These are phyloP conservation scores for Machimus rusticus DNA, from an alignment of 2,888 invertebrate genomes.

Conservation along the genomic window DNA sequence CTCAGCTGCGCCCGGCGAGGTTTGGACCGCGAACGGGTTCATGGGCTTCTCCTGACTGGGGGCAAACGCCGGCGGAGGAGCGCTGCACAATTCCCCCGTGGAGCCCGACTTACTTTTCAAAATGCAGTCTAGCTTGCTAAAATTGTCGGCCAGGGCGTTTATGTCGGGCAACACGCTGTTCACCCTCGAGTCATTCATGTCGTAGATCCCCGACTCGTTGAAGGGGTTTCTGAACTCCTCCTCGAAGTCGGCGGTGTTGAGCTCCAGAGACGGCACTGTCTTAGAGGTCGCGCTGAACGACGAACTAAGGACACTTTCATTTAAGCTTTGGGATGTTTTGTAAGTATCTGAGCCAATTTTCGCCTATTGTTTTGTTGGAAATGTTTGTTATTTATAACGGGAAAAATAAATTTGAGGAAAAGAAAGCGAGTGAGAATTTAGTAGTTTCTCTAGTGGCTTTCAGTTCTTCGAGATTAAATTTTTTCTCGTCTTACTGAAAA, in stretches of 20 bases:
- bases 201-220: constrained; percentile 40
- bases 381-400: constrained; percentile 14
- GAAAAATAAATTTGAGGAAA: constrained; percentile 4
- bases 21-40: constrained; percentile 14
- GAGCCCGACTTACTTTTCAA: constrained; percentile 20
- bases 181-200: constrained; percentile 28
- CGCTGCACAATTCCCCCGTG: background rate
- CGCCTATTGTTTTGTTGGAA: constrained; percentile 30
- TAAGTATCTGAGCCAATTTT: constrained; percentile 40
- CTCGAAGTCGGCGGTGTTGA: constrained; percentile 33
- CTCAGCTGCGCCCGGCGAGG: background rate
- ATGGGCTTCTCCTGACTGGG: background rate
- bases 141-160: constrained; percentile 44
- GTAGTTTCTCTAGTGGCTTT: background rate
- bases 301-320: constrained; percentile 4
- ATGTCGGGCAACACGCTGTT: constrained; percentile 31
- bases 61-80: background rate
- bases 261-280: constrained; percentile 12
- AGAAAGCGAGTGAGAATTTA: background rate
- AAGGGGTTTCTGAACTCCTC: constrained; percentile 42
- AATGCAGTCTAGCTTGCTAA: constrained; percentile 40
- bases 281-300: constrained; percentile 6
- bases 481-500: background rate
- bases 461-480: background rate
- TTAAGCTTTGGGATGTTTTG: constrained; percentile 19